A percentile compares a stretch with the other conserved stretches of the same genome.
phyloP scores from a whole-genome alignment of 2,888 invertebrate genomes.

The Standfussiana lucernea region DNA sequence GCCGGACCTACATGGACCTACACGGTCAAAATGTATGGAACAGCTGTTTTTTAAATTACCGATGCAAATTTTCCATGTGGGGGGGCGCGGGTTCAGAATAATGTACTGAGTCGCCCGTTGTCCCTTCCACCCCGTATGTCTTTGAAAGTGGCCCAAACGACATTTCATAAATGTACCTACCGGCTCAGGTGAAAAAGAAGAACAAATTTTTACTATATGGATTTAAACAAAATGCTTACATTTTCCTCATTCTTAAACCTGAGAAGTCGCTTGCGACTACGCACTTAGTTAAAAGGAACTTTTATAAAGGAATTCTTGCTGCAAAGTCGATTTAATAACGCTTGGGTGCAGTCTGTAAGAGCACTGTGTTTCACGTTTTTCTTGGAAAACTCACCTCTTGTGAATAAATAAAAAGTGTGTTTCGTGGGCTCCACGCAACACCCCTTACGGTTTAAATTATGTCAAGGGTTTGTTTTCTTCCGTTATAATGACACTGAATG shows the following conservation, averaged over 20 bases:
- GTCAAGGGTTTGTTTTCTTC: neutral
- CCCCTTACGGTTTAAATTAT: neutral
- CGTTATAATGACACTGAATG: no score
- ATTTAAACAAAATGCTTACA: neutral
- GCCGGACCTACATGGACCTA: no score
- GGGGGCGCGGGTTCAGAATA: no score
- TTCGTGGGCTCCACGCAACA: neutral
- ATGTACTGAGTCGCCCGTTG: no score
- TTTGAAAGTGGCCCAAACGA: neutral
- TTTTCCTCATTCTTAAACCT: neutral
- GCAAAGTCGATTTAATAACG: slow-evolving; percentile 18
- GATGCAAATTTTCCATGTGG: no score
- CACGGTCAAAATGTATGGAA: no score
- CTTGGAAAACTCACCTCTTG: neutral
- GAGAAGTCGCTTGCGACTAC: neutral
- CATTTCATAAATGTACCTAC: no score
- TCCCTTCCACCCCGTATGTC: no score
- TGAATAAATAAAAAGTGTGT: neutral
- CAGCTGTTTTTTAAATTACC: no score
- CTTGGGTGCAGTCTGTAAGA: neutral
- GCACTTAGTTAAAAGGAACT: slow-evolving; percentile 6
- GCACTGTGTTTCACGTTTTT: neutral
- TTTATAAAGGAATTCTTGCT: slow-evolving; percentile 9
- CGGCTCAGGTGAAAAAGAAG: neutral
- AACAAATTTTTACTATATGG: neutral